Percentiles rank a stretch among this genome's conserved stretches.
Conservation (phyloP, 2,888 invertebrate species). For the Colostygia pectinataria region DNA sequence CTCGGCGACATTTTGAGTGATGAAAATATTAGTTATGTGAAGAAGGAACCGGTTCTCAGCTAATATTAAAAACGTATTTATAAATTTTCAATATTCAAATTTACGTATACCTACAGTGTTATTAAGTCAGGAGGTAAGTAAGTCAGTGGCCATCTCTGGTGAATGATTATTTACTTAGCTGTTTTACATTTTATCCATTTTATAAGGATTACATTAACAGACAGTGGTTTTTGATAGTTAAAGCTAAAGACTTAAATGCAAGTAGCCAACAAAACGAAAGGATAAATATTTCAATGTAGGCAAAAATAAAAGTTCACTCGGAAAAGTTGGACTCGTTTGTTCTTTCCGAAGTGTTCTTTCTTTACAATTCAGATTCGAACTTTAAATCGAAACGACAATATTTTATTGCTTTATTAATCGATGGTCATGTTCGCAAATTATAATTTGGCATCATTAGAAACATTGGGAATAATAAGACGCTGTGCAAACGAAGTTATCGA, state of each 20-base stretch:
- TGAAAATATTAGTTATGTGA: conserved; percentile 8
- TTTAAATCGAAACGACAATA: conserved; percentile 8
- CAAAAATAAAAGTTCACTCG: not conserved
- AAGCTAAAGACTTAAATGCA: not conserved
- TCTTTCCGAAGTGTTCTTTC: conserved; percentile 8
- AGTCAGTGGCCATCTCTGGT: no score
- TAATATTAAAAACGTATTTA: not conserved
- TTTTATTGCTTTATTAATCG: conserved; percentile 9
- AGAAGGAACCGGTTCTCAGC: not conserved
- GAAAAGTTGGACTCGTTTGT: conserved; percentile 7
- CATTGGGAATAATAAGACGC: no score
- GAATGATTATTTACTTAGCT: no score
- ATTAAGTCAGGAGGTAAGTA: no score
- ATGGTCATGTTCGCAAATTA: conserved; percentile 8
- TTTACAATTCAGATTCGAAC: conserved; percentile 11
- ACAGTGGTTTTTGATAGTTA: no score
- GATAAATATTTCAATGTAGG: conserved; percentile 1
- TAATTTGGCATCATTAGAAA: no score
- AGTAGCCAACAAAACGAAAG: no score
- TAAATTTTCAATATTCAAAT: no score
- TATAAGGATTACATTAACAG: no score
- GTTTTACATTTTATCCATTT: no score
- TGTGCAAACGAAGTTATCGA: no score
- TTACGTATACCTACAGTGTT: no score
- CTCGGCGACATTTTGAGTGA: conserved; percentile 11